phyloP scores from a whole-genome alignment of 2,797 vertebrate genomes.

The Bucorvus abyssinicus region DNA sequence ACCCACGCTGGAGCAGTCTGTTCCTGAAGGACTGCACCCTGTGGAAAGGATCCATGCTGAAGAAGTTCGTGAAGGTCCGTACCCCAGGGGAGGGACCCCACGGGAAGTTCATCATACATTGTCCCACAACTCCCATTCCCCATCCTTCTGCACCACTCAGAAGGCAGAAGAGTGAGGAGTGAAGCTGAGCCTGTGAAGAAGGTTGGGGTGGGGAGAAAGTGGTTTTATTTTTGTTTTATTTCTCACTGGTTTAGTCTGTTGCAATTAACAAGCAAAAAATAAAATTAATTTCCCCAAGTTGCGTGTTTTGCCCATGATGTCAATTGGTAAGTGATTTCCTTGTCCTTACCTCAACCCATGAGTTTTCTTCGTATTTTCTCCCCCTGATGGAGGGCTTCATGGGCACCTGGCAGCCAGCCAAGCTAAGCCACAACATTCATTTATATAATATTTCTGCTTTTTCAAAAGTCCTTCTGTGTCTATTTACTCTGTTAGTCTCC shows the following conservation, averaged over 20 bases:
- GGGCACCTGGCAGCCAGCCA: background rate
- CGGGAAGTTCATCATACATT: background rate
- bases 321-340: background rate
- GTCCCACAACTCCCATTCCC: fast-evolving
- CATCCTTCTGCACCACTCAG: background rate
- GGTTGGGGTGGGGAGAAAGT: background rate
- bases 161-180: background rate
- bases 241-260: background rate
- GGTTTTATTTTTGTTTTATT: background rate
- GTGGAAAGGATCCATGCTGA: background rate
- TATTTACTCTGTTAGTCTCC: background rate
- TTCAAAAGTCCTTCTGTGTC: background rate
- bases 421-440: background rate
- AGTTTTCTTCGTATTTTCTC: background rate
- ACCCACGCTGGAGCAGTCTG: background rate
- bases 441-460: background rate
- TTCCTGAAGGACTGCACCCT: background rate
- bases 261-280: background rate
- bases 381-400: background rate
- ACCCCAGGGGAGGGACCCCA: background rate
- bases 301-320: background rate
- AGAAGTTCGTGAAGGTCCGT: background rate
- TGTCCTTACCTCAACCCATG: background rate
- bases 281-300: background rate
- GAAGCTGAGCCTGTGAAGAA: background rate